phyloP scores from a whole-genome alignment of 2,113 vertebrate species.

The Lates calcarifer region DNA sequence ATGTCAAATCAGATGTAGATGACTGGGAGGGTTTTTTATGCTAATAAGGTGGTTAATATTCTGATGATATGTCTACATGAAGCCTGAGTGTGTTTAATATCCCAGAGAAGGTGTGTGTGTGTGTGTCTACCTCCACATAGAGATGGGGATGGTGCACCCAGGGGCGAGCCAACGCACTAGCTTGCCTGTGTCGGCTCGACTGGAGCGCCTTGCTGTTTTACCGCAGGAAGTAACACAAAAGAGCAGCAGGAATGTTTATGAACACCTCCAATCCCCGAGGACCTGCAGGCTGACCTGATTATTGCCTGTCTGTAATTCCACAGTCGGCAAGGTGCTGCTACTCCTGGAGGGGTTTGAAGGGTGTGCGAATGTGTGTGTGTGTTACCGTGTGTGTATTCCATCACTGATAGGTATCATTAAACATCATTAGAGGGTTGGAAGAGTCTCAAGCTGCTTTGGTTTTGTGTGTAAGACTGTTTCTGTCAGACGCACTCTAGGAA shows the following conservation, averaged over 20 bases:
- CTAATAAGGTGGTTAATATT: slow-evolving; percentile 84
- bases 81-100: slow-evolving; percentile 80
- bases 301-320: slow-evolving; percentile 86
- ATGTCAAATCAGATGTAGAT: slow-evolving; percentile 85
- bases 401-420: slow-evolving; percentile 81
- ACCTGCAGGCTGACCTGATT: slow-evolving; percentile 87
- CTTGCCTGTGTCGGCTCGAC: slow-evolving; percentile 70
- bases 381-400: slow-evolving; percentile 58
- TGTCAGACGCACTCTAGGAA: slow-evolving; percentile 77
- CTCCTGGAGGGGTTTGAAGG: slow-evolving; percentile 74
- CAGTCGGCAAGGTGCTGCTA: slow-evolving; percentile 83
- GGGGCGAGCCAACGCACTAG: slow-evolving; percentile 66
- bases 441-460: slow-evolving; percentile 74
- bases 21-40: slow-evolving; percentile 86
- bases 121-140: slow-evolving; percentile 52
- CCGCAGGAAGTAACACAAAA: slow-evolving; percentile 85
- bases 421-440: slow-evolving; percentile 80
- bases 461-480: slow-evolving; percentile 66
- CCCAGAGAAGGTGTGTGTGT: slow-evolving; percentile 76
- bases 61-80: slow-evolving; percentile 83
- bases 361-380: slow-evolving; percentile 55
- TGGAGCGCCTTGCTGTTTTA: slow-evolving; percentile 79
- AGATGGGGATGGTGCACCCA: slow-evolving; percentile 76
- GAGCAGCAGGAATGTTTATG: slow-evolving; percentile 85
- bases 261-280: slow-evolving; percentile 84